These are phyloP conservation scores for Matsumurasca onukii DNA, from an alignment of 1,140 invertebrate genomes.

Conservation along the genomic window DNA sequence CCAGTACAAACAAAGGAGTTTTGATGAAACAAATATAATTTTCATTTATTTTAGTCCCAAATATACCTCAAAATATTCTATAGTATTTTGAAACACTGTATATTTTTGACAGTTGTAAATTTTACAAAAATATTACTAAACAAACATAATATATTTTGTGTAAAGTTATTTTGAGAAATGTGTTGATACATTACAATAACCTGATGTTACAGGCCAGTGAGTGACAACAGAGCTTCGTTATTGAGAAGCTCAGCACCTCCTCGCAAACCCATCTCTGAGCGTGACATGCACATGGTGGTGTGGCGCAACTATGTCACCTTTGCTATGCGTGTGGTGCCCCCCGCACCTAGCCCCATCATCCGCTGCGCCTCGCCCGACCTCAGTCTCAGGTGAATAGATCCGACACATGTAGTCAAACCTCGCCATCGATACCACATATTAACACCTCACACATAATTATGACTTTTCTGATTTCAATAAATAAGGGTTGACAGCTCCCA, in stretches of 20 bases:
- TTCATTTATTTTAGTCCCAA: no score
- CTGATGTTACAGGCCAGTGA: slow-evolving; percentile 90
- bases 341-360: slow-evolving; percentile 74
- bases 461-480: neutral
- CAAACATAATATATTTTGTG: no score
- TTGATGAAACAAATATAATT: no score
- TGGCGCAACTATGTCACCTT: slow-evolving; percentile 97
- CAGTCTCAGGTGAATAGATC: slow-evolving; percentile 86
- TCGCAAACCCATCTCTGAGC: slow-evolving; percentile 84
- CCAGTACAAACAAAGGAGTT: no score
- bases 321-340: slow-evolving; percentile 89
- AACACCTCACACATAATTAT: neutral
- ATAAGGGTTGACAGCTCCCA: neutral
- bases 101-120: no score
- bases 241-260: slow-evolving; percentile 73
- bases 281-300: slow-evolving; percentile 88
- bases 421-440: no score
- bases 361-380: slow-evolving; percentile 92
- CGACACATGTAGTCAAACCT: no score
- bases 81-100: no score
- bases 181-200: no score
- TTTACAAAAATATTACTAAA: no score
- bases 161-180: no score
- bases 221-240: slow-evolving; percentile 93
- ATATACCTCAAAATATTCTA: no score